Conservation (phyloP, 2,797 vertebrate genomes). For the Sitta carolinensis region DNA sequence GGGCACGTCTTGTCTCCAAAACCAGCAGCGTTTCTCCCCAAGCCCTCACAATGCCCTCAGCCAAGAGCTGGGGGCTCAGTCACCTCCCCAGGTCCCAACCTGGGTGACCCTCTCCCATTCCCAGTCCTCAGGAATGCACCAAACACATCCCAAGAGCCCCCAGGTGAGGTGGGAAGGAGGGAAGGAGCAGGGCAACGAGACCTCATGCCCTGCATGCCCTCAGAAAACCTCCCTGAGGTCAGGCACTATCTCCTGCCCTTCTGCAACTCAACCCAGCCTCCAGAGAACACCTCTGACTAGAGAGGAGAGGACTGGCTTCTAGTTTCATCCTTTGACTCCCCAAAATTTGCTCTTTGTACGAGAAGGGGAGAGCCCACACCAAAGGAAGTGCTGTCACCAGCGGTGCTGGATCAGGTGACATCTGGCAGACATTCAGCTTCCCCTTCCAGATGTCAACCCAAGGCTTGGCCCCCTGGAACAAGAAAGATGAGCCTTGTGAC, state of each 20-base stretch:
- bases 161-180: neutral
- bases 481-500: neutral
- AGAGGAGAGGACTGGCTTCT: neutral
- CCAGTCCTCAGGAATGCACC: neutral
- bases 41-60: neutral
- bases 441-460: neutral
- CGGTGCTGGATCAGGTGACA: neutral
- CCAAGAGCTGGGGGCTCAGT: neutral
- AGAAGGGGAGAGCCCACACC: neutral
- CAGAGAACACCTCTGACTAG: neutral
- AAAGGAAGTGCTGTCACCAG: neutral
- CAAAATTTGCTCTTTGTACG: neutral
- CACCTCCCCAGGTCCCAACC: neutral
- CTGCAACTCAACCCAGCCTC: neutral
- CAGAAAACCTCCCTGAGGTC: neutral
- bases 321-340: neutral
- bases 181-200: neutral
- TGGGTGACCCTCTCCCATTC: neutral
- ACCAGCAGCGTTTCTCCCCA: neutral
- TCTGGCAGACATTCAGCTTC: neutral
- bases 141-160: neutral
- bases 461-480: neutral
- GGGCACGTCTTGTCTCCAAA: neutral
- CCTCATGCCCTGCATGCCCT: fast-evolving
- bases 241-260: neutral